Conservation (phyloP, 1,140 invertebrate genomes). For the Ganaspis sp. region DNA sequence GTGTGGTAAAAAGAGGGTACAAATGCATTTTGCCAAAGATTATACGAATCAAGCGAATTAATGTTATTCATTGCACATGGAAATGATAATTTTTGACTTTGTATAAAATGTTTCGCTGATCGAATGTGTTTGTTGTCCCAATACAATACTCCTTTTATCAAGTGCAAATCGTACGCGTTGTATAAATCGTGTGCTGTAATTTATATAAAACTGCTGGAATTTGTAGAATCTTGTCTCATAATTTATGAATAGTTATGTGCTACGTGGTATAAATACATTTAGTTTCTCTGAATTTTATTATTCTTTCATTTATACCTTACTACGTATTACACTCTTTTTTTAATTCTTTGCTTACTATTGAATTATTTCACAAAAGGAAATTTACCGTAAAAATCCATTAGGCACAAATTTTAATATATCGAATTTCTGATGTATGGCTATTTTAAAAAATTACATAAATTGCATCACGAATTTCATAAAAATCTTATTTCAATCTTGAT, state of each 20-base stretch:
- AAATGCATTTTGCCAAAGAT: slow-evolving; percentile 22
- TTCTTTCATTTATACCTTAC: neutral
- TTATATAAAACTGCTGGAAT: slow-evolving; percentile 11
- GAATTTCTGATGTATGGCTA: too few species aligned
- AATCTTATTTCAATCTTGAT: slow-evolving; percentile 33
- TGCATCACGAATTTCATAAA: too few species aligned
- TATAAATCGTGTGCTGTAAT: slow-evolving; percentile 13
- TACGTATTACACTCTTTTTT: neutral
- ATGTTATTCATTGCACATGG: slow-evolving; percentile 1
- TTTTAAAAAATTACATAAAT: too few species aligned
- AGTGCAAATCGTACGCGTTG: neutral
- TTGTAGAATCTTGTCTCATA: slow-evolving; percentile 8
- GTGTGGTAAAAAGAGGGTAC: slow-evolving; percentile 10
- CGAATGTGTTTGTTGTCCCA: neutral
- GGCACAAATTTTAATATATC: too few species aligned
- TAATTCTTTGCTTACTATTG: neutral
- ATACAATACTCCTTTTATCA: neutral
- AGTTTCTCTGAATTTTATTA: slow-evolving; percentile 1
- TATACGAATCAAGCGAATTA: slow-evolving; percentile 11
- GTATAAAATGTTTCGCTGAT: slow-evolving; percentile 1
- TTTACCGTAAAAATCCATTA: too few species aligned
- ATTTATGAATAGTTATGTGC: neutral
- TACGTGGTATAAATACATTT: slow-evolving; percentile 25
- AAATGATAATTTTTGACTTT: slow-evolving; percentile 21
- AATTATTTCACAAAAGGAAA: too few species aligned